Evolutionary conservation across 2,888 invertebrate species (phyloP).

Genomic region (Lithophane ornitopus): DNA sequence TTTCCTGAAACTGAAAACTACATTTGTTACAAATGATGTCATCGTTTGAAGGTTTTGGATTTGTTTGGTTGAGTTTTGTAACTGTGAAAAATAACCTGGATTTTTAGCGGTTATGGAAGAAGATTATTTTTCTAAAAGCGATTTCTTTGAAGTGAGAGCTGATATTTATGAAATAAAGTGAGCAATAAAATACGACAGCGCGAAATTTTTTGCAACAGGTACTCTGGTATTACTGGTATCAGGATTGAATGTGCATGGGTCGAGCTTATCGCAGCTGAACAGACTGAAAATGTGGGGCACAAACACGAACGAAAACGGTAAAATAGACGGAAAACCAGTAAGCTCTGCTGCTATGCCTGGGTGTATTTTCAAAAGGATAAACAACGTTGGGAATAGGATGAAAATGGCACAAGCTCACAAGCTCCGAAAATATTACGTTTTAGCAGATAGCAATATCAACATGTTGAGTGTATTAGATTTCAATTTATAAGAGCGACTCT

Average conservation of each 20-base stretch:
- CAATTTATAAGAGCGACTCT: background rate
- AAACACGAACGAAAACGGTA: constrained; percentile 24
- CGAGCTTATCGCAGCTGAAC: constrained; percentile 37
- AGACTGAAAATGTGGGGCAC: constrained; percentile 30
- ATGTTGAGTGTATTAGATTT: background rate
- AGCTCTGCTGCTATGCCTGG: background rate
- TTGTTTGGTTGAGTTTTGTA: constrained; percentile 5
- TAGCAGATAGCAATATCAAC: background rate
- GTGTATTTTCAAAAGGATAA: constrained; percentile 16
- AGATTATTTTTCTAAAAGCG: constrained; percentile 6
- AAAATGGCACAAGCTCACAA: background rate
- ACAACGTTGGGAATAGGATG: background rate
- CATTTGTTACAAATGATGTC: constrained; percentile 28
- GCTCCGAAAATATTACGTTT: background rate
- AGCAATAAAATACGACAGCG: constrained; percentile 23
- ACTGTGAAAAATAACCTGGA: background rate
- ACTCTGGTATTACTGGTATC: constrained; percentile 39
- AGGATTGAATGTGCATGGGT: constrained; percentile 34
- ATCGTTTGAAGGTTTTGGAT: constrained; percentile 24
- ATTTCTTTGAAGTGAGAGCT: background rate
- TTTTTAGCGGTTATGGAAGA: background rate
- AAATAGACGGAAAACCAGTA: constrained; percentile 8
- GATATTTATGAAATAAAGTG: constrained; percentile 6
- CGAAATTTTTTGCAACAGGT: constrained; percentile 50
- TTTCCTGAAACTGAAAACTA: constrained; percentile 41